A percentile compares a stretch with the other conserved stretches of the same genome.
phyloP scores from a whole-genome alignment of 2,888 invertebrate genomes.

The Platycnemis pennipes region DNA sequence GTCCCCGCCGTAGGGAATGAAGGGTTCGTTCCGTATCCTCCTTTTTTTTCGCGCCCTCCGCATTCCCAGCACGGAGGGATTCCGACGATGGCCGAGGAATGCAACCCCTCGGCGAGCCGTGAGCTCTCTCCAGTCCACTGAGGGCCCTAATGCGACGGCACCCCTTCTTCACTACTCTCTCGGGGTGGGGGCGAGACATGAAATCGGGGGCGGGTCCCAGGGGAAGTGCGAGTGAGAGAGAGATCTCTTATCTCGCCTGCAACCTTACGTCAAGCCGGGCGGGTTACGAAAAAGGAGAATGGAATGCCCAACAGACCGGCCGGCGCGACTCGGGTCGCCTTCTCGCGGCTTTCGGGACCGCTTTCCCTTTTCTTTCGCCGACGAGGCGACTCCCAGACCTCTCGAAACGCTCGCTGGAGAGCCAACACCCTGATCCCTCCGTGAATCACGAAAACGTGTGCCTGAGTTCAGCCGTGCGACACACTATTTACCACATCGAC shows the following conservation, averaged over 20 bases:
- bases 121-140: not conserved
- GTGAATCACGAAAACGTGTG: no score
- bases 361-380: constrained; percentile 36
- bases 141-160: not conserved
- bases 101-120: not conserved
- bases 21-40: not conserved
- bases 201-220: not conserved
- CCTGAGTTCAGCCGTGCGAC: no score
- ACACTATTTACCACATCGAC: no score
- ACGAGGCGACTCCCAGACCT: not conserved
- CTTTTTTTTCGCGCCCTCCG: not conserved
- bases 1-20: not conserved
- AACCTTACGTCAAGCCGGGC: not conserved
- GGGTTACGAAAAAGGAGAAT: constrained; percentile 18
- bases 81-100: not conserved
- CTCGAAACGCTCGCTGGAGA: not conserved
- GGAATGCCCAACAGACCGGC: constrained; percentile 11
- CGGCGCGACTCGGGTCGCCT: not conserved
- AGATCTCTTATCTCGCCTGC: constrained; percentile 7
- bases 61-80: not conserved
- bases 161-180: not conserved
- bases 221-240: not conserved
- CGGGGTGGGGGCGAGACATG: not conserved
- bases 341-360: constrained; percentile 1
- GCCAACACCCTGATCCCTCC: not conserved